Evolutionary conservation across 2,888 invertebrate species (phyloP).

Genomic region (Dusona sp.): DNA sequence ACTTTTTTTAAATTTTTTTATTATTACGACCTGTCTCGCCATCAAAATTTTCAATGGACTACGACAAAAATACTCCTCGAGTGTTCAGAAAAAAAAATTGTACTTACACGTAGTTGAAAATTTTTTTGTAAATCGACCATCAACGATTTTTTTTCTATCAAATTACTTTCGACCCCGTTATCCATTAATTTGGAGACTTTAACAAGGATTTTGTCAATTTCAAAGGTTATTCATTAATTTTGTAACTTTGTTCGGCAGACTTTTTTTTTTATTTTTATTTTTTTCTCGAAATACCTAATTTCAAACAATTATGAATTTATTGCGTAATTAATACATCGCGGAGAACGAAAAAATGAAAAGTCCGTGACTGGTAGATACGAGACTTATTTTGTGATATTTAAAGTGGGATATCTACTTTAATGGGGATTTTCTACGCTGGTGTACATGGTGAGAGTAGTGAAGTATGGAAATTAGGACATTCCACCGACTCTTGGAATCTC

Average conservation of each 20-base stretch:
- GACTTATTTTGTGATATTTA: constrained; percentile 6
- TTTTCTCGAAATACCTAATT: not conserved
- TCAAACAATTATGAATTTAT: not conserved
- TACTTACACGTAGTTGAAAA: not conserved
- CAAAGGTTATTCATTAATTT: not conserved
- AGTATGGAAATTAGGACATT: constrained; percentile 60
- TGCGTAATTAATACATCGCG: not conserved
- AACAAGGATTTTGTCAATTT: no score
- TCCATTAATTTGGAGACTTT: no score
- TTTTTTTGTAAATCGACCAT: not conserved
- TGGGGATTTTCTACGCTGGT: constrained; percentile 28
- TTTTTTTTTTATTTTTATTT: not conserved
- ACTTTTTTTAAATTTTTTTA: no score
- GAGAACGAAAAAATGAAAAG: not conserved
- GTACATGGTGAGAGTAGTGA: constrained; percentile 7
- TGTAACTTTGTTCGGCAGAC: not conserved
- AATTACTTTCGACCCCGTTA: no score
- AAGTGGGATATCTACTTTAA: constrained; percentile 39
- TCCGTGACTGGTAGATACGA: not conserved
- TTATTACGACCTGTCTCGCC: no score
- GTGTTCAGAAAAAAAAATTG: not conserved
- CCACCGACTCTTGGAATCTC: constrained; percentile 46
- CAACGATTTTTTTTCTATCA: no score
- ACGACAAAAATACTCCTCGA: not conserved
- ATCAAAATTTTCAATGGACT: not conserved